Evolutionary conservation across 1,140 invertebrate species (phyloP).

Genomic region (Listronotus oregonensis): DNA sequence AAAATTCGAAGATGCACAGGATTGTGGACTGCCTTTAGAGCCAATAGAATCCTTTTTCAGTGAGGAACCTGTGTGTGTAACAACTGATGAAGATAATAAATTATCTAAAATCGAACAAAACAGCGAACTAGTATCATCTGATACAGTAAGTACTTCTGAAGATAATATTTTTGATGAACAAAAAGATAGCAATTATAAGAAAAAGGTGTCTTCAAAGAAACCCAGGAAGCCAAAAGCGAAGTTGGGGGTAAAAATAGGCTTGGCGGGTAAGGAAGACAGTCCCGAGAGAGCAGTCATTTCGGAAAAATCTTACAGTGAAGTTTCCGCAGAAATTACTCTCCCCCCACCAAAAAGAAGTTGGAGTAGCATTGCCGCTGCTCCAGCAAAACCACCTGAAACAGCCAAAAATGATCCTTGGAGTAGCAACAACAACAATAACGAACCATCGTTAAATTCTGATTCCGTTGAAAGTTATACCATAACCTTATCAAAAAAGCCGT

Average conservation of each 20-base stretch:
- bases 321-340: constrained; percentile 24
- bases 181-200: constrained; percentile 33
- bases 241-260: constrained; percentile 50
- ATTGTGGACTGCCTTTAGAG: constrained; percentile 34
- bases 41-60: constrained; percentile 11
- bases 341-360: constrained; percentile 45
- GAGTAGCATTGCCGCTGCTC: constrained; percentile 43
- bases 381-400: constrained; percentile 32
- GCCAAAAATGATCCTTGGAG: constrained; percentile 22
- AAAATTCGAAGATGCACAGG: constrained; percentile 43
- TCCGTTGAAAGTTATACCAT: constrained; percentile 39
- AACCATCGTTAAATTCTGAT: constrained; percentile 28
- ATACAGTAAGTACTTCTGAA: constrained; percentile 42
- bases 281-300: constrained; percentile 21
- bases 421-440: constrained; percentile 27
- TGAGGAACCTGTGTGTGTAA: not conserved
- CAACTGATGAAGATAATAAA: too few species aligned
- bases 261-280: constrained; percentile 34
- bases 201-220: constrained; percentile 34
- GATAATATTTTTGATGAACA: constrained; percentile 37
- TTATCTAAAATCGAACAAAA: not conserved
- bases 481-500: constrained; percentile 36
- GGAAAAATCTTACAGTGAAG: constrained; percentile 9
- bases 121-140: constrained; percentile 13
- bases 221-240: constrained; percentile 52